These are phyloP conservation scores for Lasioglossum albipes DNA, from an alignment of 1,140 invertebrate genomes.

Conservation along the genomic window DNA sequence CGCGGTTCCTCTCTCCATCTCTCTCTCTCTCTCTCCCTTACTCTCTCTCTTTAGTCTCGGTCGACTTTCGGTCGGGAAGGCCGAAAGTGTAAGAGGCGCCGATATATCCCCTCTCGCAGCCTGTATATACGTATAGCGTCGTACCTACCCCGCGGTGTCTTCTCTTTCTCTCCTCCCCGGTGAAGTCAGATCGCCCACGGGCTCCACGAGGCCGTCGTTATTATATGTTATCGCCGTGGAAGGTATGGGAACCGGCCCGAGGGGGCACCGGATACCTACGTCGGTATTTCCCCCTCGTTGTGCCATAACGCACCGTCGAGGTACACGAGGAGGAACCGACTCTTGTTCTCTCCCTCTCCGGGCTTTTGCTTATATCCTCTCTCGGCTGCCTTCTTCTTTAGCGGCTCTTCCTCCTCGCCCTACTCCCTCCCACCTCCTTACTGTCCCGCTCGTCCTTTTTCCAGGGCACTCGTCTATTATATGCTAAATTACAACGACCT, in stretches of 20 bases:
- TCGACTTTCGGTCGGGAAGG: conserved; percentile 31
- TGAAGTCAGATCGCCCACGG: conserved; percentile 69
- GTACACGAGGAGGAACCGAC: conserved; percentile 56
- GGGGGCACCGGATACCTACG: conserved; percentile 69
- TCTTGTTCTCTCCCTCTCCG: conserved; percentile 36
- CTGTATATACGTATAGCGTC: conserved; percentile 45
- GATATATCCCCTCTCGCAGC: conserved; percentile 4
- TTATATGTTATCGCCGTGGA: conserved; percentile 75
- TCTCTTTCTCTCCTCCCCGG: conserved; percentile 57
- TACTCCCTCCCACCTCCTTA: not conserved
- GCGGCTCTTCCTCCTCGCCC: conserved; percentile 13
- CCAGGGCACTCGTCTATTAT: conserved; percentile 63
- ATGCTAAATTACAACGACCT: conserved; percentile 69
- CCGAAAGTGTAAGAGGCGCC: conserved; percentile 6
- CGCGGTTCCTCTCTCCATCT: not conserved
- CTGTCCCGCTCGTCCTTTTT: conserved; percentile 40
- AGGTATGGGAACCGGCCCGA: conserved; percentile 77
- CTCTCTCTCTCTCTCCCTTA: too few species aligned
- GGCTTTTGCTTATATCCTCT: conserved; percentile 22
- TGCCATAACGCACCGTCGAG: conserved; percentile 72
- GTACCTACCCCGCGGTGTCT: conserved; percentile 62
- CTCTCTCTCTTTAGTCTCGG: not conserved
- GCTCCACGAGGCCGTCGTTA: conserved; percentile 71
- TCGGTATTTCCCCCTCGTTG: conserved; percentile 66
- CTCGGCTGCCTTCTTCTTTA: conserved; percentile 37